These are phyloP conservation scores for Fistularia commersonii DNA, from an alignment of 2,797 vertebrate genomes.

Conservation along the genomic window DNA sequence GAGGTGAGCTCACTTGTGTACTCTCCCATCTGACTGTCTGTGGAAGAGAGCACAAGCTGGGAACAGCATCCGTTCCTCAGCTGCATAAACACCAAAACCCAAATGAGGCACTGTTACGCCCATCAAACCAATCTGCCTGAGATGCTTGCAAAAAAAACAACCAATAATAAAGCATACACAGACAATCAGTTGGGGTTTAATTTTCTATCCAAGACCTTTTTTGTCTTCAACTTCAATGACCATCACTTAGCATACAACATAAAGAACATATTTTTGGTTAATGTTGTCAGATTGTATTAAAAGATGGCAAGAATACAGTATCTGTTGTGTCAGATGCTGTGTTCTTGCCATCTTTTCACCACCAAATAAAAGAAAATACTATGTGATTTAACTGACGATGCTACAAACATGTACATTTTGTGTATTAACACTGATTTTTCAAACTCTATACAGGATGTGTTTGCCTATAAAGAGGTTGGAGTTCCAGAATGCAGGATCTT, in stretches of 20 bases:
- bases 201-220: slow-evolving; percentile 1
- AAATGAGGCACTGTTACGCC: slow-evolving; percentile 15
- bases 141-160: slow-evolving; percentile 28
- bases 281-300: slow-evolving; percentile 17
- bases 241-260: slow-evolving; percentile 33
- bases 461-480: slow-evolving; percentile 94
- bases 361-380: too few relatives aligned
- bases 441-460: slow-evolving; percentile 82
- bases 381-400: too few relatives aligned
- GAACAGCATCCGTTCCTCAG: slow-evolving; percentile 57
- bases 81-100: slow-evolving; percentile 64
- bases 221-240: slow-evolving; percentile 24
- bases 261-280: too few relatives aligned
- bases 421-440: slow-evolving; percentile 2
- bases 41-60: slow-evolving; percentile 39
- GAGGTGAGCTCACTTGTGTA: slow-evolving; percentile 50
- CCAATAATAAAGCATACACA: slow-evolving; percentile 3
- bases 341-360: too few relatives aligned
- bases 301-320: too few relatives aligned
- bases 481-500: slow-evolving; percentile 89
- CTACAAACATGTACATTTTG: neutral
- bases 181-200: slow-evolving; percentile 8
- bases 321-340: too few relatives aligned
- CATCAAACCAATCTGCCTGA: slow-evolving; percentile 19
- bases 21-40: slow-evolving; percentile 34